phyloP scores from a whole-genome alignment of 2,113 vertebrate genomes.

The Chamaea fasciata region DNA sequence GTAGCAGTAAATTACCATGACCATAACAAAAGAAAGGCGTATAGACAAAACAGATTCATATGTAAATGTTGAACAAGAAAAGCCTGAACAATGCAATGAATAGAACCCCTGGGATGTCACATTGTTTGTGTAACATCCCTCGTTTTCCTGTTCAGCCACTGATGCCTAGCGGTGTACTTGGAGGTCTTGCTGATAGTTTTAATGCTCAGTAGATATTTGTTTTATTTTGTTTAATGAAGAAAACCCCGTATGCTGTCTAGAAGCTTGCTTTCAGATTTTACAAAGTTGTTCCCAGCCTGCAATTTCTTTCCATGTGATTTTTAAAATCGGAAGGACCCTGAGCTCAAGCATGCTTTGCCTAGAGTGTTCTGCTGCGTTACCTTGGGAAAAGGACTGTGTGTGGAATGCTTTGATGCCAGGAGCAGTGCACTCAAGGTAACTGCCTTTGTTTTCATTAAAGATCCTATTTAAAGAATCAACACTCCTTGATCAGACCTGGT shows the following conservation, averaged over 20 bases:
- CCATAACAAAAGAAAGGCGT: neutral
- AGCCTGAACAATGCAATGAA: neutral
- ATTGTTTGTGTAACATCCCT: neutral
- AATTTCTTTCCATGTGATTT: neutral
- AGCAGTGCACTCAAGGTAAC: slow-evolving; percentile 25
- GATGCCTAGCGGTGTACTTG: neutral
- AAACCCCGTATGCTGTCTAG: neutral
- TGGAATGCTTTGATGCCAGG: neutral
- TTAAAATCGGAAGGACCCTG: accelerated
- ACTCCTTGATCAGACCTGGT: slow-evolving; percentile 38
- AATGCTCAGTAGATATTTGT: neutral
- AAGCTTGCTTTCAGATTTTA: neutral
- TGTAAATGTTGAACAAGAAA: neutral
- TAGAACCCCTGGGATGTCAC: neutral
- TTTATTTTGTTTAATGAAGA: neutral
- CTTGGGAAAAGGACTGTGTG: neutral
- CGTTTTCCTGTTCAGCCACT: neutral
- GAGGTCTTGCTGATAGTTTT: neutral
- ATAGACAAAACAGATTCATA: neutral
- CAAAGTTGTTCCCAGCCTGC: neutral
- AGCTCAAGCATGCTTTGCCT: accelerated
- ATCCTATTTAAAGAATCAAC: slow-evolving; percentile 39
- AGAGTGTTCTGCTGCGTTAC: neutral
- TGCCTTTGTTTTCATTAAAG: slow-evolving; percentile 43
- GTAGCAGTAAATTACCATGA: neutral